phyloP scores from a whole-genome alignment of 2,113 vertebrate species.

The Fregata magnificens region DNA sequence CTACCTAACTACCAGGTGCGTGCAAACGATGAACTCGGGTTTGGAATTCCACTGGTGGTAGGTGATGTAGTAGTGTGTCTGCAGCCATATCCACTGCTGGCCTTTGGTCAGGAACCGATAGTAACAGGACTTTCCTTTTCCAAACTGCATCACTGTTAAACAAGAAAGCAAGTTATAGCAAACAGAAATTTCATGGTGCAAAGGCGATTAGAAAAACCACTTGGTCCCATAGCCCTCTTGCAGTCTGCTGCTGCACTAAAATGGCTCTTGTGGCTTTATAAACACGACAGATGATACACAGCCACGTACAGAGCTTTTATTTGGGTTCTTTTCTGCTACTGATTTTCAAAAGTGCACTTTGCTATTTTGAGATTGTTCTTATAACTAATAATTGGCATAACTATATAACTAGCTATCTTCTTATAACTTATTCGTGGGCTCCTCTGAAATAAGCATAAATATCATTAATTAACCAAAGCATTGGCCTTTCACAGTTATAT shows the following conservation, averaged over 20 bases:
- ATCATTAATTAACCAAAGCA: background rate
- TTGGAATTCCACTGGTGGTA: conserved; percentile 95
- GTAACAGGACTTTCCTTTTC: conserved; percentile 90
- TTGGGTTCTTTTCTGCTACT: background rate
- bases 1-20: conserved; percentile 87
- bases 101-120: conserved; percentile 89
- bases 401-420: background rate
- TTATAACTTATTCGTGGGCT: background rate
- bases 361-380: background rate
- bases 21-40: conserved; percentile 87
- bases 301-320: background rate
- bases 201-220: background rate
- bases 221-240: no score
- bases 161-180: background rate
- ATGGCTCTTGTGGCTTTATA: background rate
- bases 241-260: background rate
- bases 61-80: conserved; percentile 88
- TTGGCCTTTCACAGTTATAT: background rate
- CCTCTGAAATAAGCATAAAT: background rate
- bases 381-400: background rate
- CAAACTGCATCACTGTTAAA: conserved; percentile 84
- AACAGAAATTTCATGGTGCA: background rate
- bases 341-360: background rate
- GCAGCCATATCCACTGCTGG: conserved; percentile 88
- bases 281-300: background rate